Conservation (phyloP, 2,888 invertebrate genomes). For the Acrobasis consociella region DNA sequence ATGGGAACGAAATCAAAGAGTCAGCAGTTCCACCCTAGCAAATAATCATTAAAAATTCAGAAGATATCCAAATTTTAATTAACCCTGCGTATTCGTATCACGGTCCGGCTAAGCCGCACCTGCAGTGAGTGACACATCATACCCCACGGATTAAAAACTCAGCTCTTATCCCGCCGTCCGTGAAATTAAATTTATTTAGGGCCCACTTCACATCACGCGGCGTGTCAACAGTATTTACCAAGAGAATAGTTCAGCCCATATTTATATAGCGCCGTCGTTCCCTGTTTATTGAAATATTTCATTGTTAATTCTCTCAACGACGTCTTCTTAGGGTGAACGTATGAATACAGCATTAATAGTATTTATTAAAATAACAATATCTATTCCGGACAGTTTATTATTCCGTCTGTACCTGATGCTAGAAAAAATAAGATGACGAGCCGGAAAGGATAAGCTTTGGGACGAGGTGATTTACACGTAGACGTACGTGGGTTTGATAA, state of each 20-base stretch:
- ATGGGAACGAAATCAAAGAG: neutral
- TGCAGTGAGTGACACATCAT: conserved; percentile 55
- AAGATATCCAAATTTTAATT: conserved; percentile 34
- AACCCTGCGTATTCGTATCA: conserved; percentile 44
- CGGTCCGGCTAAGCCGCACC: conserved; percentile 55
- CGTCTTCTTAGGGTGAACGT: conserved; percentile 60
- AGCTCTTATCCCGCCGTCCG: conserved; percentile 53
- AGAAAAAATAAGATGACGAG: conserved; percentile 48
- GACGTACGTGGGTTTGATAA: conserved; percentile 56
- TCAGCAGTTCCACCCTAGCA: conserved; percentile 10
- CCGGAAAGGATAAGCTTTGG: conserved; percentile 65
- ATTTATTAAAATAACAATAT: conserved; percentile 78
- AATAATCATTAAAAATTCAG: conserved; percentile 15
- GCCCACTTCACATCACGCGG: conserved; percentile 66
- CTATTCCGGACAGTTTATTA: conserved; percentile 50
- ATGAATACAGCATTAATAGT: conserved; percentile 69
- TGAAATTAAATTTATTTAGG: conserved; percentile 81
- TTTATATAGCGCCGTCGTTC: conserved; percentile 70
- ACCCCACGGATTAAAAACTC: conserved; percentile 67
- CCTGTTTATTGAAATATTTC: conserved; percentile 79
- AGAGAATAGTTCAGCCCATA: conserved; percentile 75
- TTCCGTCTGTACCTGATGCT: conserved; percentile 48
- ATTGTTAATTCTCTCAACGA: conserved; percentile 76
- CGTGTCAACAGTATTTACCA: conserved; percentile 75
- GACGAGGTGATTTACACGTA: conserved; percentile 67